These are phyloP conservation scores for Eupithecia pulchellata DNA, from an alignment of 2,888 invertebrate species.

Conservation along the genomic window DNA sequence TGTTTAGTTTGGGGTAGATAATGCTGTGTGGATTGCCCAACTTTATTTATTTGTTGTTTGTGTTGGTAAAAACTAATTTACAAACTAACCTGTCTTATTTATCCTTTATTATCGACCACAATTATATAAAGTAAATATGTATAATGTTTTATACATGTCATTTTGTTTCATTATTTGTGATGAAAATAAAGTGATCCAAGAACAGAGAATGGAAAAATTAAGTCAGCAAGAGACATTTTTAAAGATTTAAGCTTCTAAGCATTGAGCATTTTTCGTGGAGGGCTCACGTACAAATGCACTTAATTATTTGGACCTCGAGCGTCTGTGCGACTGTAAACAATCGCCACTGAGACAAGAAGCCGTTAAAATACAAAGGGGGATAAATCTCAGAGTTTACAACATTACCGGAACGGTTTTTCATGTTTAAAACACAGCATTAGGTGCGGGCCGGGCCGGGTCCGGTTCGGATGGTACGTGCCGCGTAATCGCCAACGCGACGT, in stretches of 20 bases:
- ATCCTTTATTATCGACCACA: too few species aligned
- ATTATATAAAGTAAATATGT: too few species aligned
- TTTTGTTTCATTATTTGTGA: background rate
- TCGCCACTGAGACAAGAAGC: conserved; percentile 54
- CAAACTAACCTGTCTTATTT: too few species aligned
- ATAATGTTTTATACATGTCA: too few species aligned
- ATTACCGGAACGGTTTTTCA: conserved; percentile 82
- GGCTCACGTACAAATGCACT: conserved; percentile 42
- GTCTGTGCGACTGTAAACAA: conserved; percentile 47
- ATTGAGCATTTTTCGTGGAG: conserved; percentile 32
- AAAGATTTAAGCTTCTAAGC: conserved; percentile 33
- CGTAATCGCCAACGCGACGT: conserved; percentile 80
- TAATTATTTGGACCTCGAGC: conserved; percentile 43
- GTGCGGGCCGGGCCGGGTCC: conserved; percentile 70
- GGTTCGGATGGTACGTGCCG: conserved; percentile 66
- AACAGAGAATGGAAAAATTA: conserved; percentile 14
- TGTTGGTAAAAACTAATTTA: too few species aligned
- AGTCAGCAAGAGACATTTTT: conserved; percentile 31
- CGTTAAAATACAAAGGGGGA: conserved; percentile 64
- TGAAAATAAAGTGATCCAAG: background rate
- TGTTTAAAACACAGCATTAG: conserved; percentile 82
- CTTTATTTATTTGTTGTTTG: too few species aligned
- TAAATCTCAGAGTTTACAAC: conserved; percentile 74
- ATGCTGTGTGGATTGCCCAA: too few species aligned
- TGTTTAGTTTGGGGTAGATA: too few species aligned